Evolutionary conservation across 2,113 vertebrate genomes (phyloP), one percentile per base, ranked within the genome.

Genomic region (Paradoxurus hermaphroditus): DNA sequence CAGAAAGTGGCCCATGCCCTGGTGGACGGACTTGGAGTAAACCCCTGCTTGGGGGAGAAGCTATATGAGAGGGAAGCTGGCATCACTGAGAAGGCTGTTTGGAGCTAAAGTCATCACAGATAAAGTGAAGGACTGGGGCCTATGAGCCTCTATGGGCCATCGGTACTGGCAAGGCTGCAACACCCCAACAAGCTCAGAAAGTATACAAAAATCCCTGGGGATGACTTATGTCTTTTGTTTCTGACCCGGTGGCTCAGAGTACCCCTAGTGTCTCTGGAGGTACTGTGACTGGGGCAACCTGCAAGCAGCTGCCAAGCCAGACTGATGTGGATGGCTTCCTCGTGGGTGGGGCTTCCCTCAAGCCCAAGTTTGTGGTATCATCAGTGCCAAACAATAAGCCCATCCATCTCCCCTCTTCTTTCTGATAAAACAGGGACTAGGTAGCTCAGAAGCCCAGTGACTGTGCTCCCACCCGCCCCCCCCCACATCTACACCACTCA

Each of bases 191-290:
- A 99, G 99, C 99, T 95, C 99, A 99, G 98, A 99, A 99, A 95
- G 99, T 99, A 82, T 99, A 99, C 0, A 99, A 99, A 51, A 99
- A 99, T 94, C 99, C 99, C 98, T 99, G 99, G 85, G 98, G 92
- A 7, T 99, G 99, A 99, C 97, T 99, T 86, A 99, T 99, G 97
- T 97, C 98, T 90, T 99, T 99, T 0, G 98, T 99, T 46, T 99
- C 99, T 29, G 99, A 99, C 94, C 99, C 98, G 4, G 99, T 99
- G 23, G 99, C 99, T 95, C 99, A 98, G 92, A 99, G 99, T 10
- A 99, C 99, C 95, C 99, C 99, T 96, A 99, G 99, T 96, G 99
- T 99, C 98, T 99, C 99, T 27, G 99, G 99, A 99, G 99, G 99
- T 86, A 99, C 99, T 0, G 99, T 99, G 94, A 99, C 99, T 1